Conservation (phyloP, 2,113 vertebrate species). For the Leptosomus discolor region DNA sequence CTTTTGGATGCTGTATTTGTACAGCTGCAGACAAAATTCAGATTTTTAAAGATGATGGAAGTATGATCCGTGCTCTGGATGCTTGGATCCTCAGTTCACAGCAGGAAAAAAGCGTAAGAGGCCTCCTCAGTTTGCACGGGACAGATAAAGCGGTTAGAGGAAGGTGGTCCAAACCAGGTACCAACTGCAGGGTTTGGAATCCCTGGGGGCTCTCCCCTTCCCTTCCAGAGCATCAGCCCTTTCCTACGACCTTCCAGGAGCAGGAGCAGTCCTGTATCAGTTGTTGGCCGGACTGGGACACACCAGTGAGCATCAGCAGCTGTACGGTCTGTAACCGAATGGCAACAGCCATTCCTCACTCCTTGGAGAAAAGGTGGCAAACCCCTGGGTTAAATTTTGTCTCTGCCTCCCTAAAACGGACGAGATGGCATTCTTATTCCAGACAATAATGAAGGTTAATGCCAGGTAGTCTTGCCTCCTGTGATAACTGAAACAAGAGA, state of each 20-base stretch:
- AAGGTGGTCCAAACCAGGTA: not conserved
- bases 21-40: not conserved
- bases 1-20: not conserved
- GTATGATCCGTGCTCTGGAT: not conserved
- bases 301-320: not conserved
- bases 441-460: not conserved
- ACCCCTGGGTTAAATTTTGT: not conserved
- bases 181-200: not conserved
- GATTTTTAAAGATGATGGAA: not conserved
- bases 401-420: not conserved
- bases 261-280: not conserved
- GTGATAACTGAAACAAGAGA: not conserved
- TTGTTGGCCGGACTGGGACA: not conserved
- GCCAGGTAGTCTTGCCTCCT: not conserved
- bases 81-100: not conserved
- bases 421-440: not conserved
- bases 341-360: not conserved
- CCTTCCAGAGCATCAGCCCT: not conserved
- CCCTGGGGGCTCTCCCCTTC: not conserved
- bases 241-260: not conserved
- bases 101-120: rapidly evolving
- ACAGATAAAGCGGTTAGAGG: not conserved
- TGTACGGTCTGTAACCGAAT: not conserved
- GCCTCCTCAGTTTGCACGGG: not conserved
- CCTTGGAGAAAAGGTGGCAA: not conserved